Base-by-base conservation (phyloP, 2,888 invertebrate species). In the Netelia fuscicornis region DNA sequence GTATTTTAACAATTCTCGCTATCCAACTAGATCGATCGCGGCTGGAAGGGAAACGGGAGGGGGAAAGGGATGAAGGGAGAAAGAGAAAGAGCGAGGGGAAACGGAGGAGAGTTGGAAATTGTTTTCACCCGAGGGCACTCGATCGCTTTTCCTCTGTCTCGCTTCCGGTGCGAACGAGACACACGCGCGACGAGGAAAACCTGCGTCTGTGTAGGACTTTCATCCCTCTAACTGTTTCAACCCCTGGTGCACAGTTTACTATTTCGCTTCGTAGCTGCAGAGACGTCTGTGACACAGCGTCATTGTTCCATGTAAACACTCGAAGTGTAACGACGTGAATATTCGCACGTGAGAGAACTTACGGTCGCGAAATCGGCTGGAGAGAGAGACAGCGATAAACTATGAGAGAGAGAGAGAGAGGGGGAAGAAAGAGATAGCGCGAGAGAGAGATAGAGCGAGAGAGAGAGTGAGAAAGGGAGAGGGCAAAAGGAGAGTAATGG, bases 301-400 rank as follows among this genome's bases (percentile, higher is more conserved):
- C 68, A 74, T 78, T 78, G 83, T 83, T 78, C 68, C 78, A 30
- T 75, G 83, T 70, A 64, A 74, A 78, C 68, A 70, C 74, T 68
- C 62, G 54, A 58, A 64, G 79, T 68, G 78, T 79, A 83, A 79
- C 79, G 68, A 79, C 79, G 83, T 70, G 79, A 75, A 83, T 79
- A 79, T 78, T 78, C 77, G 52, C 77, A 78, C 82, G 72, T 67
- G 71, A 23, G 60, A 71, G 37, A 77, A 77, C 72, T 78, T 67
- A 23, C 72, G 64, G 72, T 60, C 71, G 20, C 58, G 58, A 56
- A 56, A 56, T 17, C 60, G 30, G 30, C 30, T 30, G 30, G 30
- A 30, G 30, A 30, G 30, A 30, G 30, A 30, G 2, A 30, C 0
- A 17, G 17, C 0, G 17, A 17, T 17, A 17, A 17, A 17, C 17